Evolutionary conservation across 2,797 vertebrate genomes (phyloP).

Genomic region (Myotis vivesi): DNA sequence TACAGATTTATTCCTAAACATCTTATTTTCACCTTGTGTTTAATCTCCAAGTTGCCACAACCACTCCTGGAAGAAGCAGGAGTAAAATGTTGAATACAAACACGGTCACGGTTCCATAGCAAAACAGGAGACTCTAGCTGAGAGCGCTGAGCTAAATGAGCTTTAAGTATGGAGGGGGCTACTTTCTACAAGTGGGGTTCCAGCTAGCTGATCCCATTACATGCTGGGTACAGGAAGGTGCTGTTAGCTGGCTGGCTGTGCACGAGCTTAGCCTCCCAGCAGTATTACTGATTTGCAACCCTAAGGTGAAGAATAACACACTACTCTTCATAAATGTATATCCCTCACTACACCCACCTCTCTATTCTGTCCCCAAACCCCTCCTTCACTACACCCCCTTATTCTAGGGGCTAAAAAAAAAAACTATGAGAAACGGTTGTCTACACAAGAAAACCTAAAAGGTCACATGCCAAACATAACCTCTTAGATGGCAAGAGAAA

Average conservation of each 20-base stretch:
- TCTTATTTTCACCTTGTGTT: background rate
- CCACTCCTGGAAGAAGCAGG: background rate
- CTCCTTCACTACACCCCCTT: background rate
- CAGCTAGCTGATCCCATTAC: background rate
- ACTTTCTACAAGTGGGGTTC: background rate
- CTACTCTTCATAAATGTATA: background rate
- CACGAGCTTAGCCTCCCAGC: background rate
- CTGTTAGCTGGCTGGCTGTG: background rate
- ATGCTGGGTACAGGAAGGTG: background rate
- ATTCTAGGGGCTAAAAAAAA: background rate
- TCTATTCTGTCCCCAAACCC: background rate
- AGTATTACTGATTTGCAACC: background rate
- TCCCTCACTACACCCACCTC: background rate
- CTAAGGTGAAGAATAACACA: background rate
- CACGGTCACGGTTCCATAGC: background rate
- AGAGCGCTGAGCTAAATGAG: background rate
- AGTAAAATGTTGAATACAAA: constrained; percentile 1
- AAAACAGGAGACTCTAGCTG: background rate
- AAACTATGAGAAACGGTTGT: background rate
- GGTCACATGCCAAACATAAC: background rate
- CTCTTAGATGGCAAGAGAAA: constrained; percentile 8
- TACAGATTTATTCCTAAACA: constrained; percentile 1
- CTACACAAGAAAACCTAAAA: background rate
- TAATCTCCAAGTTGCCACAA: constrained; percentile 18
- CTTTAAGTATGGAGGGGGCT: background rate